phyloP scores from a whole-genome alignment of 2,888 invertebrate genomes.

The Macropis europaea region DNA sequence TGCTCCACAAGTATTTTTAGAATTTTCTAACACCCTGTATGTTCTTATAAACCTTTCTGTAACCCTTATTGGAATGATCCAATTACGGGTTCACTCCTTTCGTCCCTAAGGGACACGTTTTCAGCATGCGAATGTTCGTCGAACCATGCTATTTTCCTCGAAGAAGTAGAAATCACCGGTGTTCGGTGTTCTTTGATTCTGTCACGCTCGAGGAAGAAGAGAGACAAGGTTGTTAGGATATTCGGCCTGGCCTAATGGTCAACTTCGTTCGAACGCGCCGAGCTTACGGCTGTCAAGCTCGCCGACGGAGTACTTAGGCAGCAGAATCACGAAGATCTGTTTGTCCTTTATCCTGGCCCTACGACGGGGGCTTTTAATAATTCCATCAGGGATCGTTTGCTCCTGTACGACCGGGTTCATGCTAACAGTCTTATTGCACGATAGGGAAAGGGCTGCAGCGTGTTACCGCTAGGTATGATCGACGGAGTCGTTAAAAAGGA shows the following conservation, averaged over 20 bases:
- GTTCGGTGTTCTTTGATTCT: conserved; percentile 10
- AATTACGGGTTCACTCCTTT: conserved; percentile 28
- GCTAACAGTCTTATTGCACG: background rate
- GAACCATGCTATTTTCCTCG: background rate
- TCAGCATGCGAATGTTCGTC: background rate
- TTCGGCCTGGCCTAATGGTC: conserved; percentile 20
- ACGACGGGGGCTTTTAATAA: conserved; percentile 9
- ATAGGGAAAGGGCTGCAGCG: too few species aligned
- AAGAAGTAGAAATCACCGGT: background rate
- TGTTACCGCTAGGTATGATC: too few species aligned
- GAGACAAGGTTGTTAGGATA: background rate
- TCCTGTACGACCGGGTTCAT: background rate
- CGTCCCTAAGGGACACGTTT: background rate
- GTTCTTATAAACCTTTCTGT: too few species aligned
- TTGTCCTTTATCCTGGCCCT: background rate
- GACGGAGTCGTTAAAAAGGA: too few species aligned
- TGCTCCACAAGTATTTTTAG: too few species aligned
- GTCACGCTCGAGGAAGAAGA: background rate
- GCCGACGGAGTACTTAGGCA: background rate
- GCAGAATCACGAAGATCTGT: background rate
- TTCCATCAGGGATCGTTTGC: conserved; percentile 10
- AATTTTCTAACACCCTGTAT: too few species aligned
- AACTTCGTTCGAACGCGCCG: conserved; percentile 29
- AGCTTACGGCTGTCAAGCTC: background rate
- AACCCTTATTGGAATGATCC: background rate